These are phyloP conservation scores for Eutolmus rufibarbis DNA, from an alignment of 2,888 invertebrate genomes.

Conservation along the genomic window DNA sequence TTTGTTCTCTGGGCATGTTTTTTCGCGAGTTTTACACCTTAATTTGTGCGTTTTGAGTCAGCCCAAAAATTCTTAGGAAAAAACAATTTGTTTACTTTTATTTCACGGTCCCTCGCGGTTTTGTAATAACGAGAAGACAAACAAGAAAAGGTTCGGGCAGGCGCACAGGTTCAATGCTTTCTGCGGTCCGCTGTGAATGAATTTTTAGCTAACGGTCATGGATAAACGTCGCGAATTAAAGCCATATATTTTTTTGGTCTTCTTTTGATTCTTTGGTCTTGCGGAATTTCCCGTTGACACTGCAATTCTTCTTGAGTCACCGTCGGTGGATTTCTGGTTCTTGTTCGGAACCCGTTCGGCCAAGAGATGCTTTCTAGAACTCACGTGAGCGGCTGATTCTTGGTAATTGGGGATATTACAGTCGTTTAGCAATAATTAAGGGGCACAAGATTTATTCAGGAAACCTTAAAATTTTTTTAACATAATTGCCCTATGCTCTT, in stretches of 20 bases:
- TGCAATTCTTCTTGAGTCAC: neutral
- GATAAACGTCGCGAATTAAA: conserved; percentile 11
- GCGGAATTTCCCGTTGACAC: neutral
- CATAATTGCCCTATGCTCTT: neutral
- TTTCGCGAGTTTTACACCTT: neutral
- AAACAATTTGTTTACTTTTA: conserved; percentile 8
- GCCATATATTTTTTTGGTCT: neutral
- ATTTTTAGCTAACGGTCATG: conserved; percentile 6
- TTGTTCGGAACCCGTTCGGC: neutral
- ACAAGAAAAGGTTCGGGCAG: neutral
- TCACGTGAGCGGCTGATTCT: neutral
- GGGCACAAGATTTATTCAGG: neutral
- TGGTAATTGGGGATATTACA: neutral
- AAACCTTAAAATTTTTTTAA: neutral
- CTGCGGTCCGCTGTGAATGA: conserved; percentile 2
- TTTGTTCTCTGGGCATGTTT: neutral
- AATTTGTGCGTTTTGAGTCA: neutral
- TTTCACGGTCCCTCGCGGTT: conserved; percentile 13
- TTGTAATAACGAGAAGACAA: neutral
- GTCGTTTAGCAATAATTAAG: neutral
- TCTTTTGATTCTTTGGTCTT: neutral
- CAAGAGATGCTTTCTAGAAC: neutral
- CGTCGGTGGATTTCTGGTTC: neutral
- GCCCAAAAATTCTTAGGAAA: neutral
- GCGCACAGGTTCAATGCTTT: conserved; percentile 22